A percentile compares a stretch with the other conserved stretches of the same genome.
These are phyloP conservation scores for Zootoca vivipara DNA, from an alignment of 2,113 vertebrate genomes.

Conservation along the genomic window DNA sequence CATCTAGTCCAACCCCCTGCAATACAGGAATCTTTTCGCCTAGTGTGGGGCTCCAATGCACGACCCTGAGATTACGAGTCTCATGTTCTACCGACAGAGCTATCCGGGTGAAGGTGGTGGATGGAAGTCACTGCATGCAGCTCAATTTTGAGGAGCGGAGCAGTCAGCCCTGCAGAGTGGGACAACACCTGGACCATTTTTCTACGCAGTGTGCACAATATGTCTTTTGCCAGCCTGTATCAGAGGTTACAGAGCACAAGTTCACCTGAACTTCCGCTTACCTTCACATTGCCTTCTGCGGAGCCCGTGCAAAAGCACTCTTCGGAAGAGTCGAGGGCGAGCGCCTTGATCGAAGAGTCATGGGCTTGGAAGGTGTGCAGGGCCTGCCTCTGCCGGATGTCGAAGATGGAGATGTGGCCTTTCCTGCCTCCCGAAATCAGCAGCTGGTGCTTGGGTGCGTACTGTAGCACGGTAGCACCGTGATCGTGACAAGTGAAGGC, in stretches of 20 bases:
- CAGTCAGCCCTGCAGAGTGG: background rate
- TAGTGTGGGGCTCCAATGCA: too few species aligned
- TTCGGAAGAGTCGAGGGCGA: constrained; percentile 89
- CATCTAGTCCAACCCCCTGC: too few species aligned
- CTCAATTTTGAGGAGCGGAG: background rate
- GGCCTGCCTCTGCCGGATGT: constrained; percentile 93
- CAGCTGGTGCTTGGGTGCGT: constrained; percentile 93
- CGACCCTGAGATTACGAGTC: too few species aligned
- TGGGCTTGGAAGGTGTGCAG: constrained; percentile 96
- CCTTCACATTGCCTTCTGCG: constrained; percentile 98
- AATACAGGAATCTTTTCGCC: too few species aligned
- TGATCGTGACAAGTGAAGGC: constrained; percentile 96
- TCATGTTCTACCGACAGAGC: too few species aligned
- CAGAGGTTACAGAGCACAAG: background rate
- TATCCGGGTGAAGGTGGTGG: too few species aligned
- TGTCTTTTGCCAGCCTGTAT: background rate
- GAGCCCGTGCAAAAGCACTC: constrained; percentile 96
- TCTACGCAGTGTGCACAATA: background rate
- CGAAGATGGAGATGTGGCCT: constrained; percentile 91
- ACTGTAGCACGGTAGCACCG: constrained; percentile 95
- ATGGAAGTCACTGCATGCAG: too few species aligned
- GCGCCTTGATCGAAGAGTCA: constrained; percentile 93
- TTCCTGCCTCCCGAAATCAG: constrained; percentile 94
- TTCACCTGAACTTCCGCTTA: constrained; percentile 25
- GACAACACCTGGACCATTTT: background rate